Conservation (phyloP, 1,140 invertebrate genomes). For the Chironomus tepperi region DNA sequence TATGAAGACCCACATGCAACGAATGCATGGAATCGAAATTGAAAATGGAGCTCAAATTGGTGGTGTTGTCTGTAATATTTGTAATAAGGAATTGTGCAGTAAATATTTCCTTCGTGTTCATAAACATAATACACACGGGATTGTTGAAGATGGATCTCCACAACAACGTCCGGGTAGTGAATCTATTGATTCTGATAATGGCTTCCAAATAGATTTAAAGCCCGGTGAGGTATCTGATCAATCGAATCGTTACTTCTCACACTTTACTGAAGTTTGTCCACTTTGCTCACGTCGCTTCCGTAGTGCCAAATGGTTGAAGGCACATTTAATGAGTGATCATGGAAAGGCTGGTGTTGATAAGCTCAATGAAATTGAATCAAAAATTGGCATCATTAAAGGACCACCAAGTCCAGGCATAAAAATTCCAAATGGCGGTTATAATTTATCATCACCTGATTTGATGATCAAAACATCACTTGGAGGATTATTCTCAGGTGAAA, state of each 20-base stretch:
- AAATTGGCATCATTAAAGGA: slow-evolving; percentile 29
- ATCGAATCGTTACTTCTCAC: slow-evolving; percentile 54
- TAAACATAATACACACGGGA: slow-evolving; percentile 96
- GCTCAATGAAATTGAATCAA: slow-evolving; percentile 54
- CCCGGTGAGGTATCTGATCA: slow-evolving; percentile 43
- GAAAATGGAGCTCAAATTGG: slow-evolving; percentile 84
- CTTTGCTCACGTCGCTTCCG: slow-evolving; percentile 81
- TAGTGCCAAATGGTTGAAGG: slow-evolving; percentile 81
- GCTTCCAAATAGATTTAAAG: slow-evolving; percentile 39
- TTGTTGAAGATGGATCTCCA: slow-evolving; percentile 60
- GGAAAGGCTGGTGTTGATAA: slow-evolving; percentile 62
- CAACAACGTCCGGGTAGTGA: slow-evolving; percentile 43
- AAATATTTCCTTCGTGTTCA: slow-evolving; percentile 96
- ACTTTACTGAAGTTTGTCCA: slow-evolving; percentile 72
- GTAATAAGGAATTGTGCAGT: slow-evolving; percentile 93
- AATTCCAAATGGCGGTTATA: slow-evolving; percentile 48
- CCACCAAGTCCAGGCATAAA: slow-evolving; percentile 47
- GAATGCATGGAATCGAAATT: slow-evolving; percentile 97
- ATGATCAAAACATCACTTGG: slow-evolving; percentile 29
- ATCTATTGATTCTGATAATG: slow-evolving; percentile 42
- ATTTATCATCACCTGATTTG: slow-evolving; percentile 38
- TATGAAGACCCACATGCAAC: slow-evolving; percentile 98
- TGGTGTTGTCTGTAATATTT: slow-evolving; percentile 91
- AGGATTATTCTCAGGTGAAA: slow-evolving; percentile 30
- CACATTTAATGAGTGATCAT: slow-evolving; percentile 81